Conservation (phyloP, 2,888 invertebrate genomes). For the Drosophila mettleri region DNA sequence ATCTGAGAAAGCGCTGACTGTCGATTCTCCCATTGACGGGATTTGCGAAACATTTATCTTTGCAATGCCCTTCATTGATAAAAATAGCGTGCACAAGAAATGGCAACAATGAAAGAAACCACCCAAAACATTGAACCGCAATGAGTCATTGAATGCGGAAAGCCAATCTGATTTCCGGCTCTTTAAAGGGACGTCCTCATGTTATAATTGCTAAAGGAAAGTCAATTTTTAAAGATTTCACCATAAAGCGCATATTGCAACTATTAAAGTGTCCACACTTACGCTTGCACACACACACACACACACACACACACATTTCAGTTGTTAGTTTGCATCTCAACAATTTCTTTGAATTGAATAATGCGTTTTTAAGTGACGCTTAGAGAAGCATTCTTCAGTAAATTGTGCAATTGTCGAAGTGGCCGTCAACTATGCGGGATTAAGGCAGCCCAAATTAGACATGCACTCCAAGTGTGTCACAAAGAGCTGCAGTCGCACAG, state of each 20-base stretch:
- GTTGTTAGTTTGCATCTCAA: constrained; percentile 35
- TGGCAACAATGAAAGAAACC: constrained; percentile 15
- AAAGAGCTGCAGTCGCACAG: constrained; percentile 34
- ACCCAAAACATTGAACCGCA: constrained; percentile 17
- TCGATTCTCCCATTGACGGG: constrained; percentile 16
- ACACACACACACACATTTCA: not conserved
- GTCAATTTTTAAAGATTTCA: constrained; percentile 8
- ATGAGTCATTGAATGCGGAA: constrained; percentile 41
- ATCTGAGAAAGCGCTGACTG: constrained; percentile 25
- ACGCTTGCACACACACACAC: not conserved
- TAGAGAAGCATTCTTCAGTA: constrained; percentile 81
- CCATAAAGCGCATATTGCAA: constrained; percentile 4
- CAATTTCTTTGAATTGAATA: constrained; percentile 74
- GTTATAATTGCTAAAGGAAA: not conserved
- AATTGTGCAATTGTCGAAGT: constrained; percentile 78
- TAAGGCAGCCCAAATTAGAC: constrained; percentile 48
- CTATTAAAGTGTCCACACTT: constrained; percentile 3
- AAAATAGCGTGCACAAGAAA: constrained; percentile 35
- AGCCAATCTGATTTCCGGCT: constrained; percentile 3
- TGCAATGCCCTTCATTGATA: constrained; percentile 39
- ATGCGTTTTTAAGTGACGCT: constrained; percentile 82
- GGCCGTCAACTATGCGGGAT: constrained; percentile 49
- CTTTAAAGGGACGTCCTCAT: constrained; percentile 1
- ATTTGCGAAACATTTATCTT: constrained; percentile 50
- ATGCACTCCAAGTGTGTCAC: constrained; percentile 45